Percentiles rank a stretch among this genome's conserved stretches.
These are phyloP conservation scores for Chloroceryle aenea DNA, from an alignment of 2,113 vertebrate species.

Conservation along the genomic window DNA sequence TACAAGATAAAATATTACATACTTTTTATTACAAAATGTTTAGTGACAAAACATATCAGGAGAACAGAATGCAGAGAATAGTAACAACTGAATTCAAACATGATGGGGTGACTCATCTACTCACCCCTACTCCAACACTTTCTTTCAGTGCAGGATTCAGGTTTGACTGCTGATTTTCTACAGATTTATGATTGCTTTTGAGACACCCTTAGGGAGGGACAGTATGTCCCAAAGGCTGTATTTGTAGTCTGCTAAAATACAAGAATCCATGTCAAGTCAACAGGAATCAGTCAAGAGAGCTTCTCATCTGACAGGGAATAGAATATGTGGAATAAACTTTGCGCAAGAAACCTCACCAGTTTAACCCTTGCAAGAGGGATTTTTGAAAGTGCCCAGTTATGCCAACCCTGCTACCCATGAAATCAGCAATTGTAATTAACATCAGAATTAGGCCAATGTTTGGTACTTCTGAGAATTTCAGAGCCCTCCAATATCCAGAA, in stretches of 20 bases:
- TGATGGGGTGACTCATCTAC: background rate
- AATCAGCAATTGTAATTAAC: background rate
- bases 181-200: background rate
- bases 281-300: constrained; percentile 8
- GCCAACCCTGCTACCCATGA: background rate
- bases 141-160: background rate
- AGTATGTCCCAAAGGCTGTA: background rate
- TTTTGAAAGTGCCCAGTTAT: background rate
- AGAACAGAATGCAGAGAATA: background rate
- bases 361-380: background rate
- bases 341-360: background rate
- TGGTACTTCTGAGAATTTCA: background rate
- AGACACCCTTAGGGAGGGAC: background rate
- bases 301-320: background rate
- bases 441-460: background rate
- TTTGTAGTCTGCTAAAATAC: background rate
- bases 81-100: background rate
- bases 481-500: background rate
- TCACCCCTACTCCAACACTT: background rate
- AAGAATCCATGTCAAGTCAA: constrained; percentile 28
- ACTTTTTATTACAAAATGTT: background rate
- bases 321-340: background rate
- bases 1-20: background rate
- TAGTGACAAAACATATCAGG: background rate
- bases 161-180: constrained; percentile 13